Evolutionary conservation across 2,113 vertebrate species (phyloP).

Genomic region (Labeo catla): DNA sequence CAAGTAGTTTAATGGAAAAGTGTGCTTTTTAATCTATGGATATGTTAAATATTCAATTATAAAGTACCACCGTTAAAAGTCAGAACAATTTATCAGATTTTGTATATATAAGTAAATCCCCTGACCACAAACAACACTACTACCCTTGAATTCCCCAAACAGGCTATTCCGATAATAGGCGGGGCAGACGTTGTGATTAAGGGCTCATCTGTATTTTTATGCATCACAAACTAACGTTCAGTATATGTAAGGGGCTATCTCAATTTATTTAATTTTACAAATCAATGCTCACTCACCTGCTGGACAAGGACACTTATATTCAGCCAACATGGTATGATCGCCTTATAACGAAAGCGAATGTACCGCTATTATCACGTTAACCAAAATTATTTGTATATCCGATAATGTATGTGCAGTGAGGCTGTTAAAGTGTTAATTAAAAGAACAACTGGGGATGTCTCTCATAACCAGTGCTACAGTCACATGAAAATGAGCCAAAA

Average conservation of each 20-base stretch:
- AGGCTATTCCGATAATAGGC: slow-evolving; percentile 38
- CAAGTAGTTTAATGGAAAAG: not conserved
- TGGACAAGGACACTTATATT: not conserved
- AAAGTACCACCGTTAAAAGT: not conserved
- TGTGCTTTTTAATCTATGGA: not conserved
- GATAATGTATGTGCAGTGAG: not conserved
- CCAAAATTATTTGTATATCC: not conserved
- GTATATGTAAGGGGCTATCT: not conserved
- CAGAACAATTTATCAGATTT: not conserved
- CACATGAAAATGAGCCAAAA: not conserved
- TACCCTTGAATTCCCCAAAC: slow-evolving; percentile 30
- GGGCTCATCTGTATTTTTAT: slow-evolving; percentile 24
- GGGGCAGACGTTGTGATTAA: not conserved
- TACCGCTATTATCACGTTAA: not conserved
- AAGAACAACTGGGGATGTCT: not conserved
- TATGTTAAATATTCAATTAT: not conserved
- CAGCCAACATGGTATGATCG: not conserved
- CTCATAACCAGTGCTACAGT: not conserved
- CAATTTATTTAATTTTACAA: not conserved
- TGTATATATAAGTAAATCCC: not conserved
- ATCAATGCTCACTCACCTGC: not conserved
- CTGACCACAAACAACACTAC: not conserved
- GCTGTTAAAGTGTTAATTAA: not conserved
- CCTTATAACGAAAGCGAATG: not conserved
- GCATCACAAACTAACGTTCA: not conserved